phyloP scores from a whole-genome alignment of 1,140 invertebrate species.

The Phymastichus coffea region DNA sequence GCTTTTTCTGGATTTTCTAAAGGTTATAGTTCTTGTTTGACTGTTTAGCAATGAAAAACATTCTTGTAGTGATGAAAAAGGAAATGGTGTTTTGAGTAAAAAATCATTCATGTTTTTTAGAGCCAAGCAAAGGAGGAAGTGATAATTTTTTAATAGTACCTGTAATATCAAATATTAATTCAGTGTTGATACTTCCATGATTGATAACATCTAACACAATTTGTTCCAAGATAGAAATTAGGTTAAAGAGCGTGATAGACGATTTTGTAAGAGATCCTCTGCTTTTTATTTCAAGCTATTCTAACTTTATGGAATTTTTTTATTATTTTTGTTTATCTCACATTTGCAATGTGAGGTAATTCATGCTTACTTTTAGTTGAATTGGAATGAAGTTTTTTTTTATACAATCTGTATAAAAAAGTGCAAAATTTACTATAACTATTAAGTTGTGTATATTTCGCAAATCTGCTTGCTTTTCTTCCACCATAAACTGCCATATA shows the following conservation, averaged over 20 bases:
- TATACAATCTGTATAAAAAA: too few species aligned
- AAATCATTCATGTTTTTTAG: background rate
- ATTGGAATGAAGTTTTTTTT: too few species aligned
- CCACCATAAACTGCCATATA: conserved; percentile 1
- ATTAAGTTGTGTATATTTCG: too few species aligned
- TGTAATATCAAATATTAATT: background rate
- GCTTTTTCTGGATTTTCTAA: background rate
- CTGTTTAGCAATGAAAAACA: conserved; percentile 6
- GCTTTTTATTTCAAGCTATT: background rate
- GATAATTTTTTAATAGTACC: background rate
- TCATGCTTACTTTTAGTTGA: too few species aligned
- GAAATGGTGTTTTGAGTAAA: background rate
- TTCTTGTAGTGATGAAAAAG: conserved; percentile 8
- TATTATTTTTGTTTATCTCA: too few species aligned
- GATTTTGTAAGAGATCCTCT: conserved; percentile 1
- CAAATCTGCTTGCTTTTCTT: background rate
- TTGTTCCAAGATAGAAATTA: background rate
- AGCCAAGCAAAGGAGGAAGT: background rate
- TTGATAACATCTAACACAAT: background rate
- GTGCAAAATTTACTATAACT: too few species aligned
- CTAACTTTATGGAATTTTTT: too few species aligned
- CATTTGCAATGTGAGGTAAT: too few species aligned
- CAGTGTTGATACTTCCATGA: background rate
- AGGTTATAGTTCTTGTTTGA: background rate
- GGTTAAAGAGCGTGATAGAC: background rate